phyloP scores from a whole-genome alignment of 2,113 vertebrate species.

The Hemiscyllium ocellatum region DNA sequence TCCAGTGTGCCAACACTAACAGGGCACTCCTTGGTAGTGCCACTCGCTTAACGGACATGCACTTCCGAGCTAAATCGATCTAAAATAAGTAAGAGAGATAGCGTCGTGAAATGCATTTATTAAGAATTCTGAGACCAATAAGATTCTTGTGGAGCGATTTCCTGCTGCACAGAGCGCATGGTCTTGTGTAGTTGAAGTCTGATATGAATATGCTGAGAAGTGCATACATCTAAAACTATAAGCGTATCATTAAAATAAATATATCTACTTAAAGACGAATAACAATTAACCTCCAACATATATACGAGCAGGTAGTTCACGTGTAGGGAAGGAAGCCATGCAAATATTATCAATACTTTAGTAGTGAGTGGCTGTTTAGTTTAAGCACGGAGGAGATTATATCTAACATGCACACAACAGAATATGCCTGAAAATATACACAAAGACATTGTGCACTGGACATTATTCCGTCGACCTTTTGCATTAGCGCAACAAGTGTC shows the following conservation, averaged over 20 bases:
- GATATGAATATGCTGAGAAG: neutral
- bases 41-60: neutral
- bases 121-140: neutral
- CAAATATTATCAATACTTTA: neutral
- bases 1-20: neutral
- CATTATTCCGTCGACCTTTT: neutral
- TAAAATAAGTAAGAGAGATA: neutral
- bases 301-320: neutral
- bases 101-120: neutral
- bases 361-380: neutral
- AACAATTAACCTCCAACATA: neutral
- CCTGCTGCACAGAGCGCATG: neutral
- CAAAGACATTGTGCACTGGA: neutral
- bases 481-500: neutral
- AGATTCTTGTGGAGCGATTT: neutral
- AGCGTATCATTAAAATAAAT: neutral
- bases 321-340: neutral
- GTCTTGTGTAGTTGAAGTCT: too few relatives aligned
- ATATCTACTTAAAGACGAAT: neutral
- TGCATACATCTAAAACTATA: neutral
- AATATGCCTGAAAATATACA: neutral
- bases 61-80: neutral
- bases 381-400: neutral
- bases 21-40: neutral
- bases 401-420: neutral